These are phyloP conservation scores for Bedellia somnulentella DNA, from an alignment of 2,888 invertebrate genomes.

Conservation along the genomic window DNA sequence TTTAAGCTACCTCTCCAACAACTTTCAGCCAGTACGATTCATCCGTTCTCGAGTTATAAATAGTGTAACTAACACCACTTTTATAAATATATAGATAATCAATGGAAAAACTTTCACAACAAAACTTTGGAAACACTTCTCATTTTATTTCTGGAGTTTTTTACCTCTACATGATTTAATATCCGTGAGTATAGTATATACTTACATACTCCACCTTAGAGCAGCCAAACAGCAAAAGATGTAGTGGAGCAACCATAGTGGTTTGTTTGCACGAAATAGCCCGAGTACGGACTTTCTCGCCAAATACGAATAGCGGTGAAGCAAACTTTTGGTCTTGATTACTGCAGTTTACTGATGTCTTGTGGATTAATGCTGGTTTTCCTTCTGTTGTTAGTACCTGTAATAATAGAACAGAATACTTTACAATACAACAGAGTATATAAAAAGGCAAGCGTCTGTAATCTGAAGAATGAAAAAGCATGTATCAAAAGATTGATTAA, in stretches of 20 bases:
- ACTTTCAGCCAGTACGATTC: too few relatives aligned
- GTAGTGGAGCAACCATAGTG: constrained; percentile 90
- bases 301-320: constrained; percentile 96
- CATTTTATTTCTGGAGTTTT: background rate
- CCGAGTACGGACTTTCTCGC: constrained; percentile 95
- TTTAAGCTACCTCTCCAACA: too few relatives aligned
- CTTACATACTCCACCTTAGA: constrained; percentile 77
- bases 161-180: too few relatives aligned
- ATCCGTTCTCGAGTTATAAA: too few relatives aligned
- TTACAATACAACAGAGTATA: constrained; percentile 1
- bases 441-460: background rate
- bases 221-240: constrained; percentile 90
- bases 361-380: constrained; percentile 92
- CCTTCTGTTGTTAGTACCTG: constrained; percentile 92
- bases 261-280: constrained; percentile 97
- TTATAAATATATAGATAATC: too few relatives aligned
- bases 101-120: background rate
- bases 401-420: constrained; percentile 1
- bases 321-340: constrained; percentile 82
- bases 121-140: background rate
- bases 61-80: too few relatives aligned
- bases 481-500: too few relatives aligned
- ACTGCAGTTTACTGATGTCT: constrained; percentile 94
- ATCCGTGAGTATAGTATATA: too few relatives aligned
- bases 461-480: too few relatives aligned